A percentile compares a stretch with the other conserved stretches of the same genome.
Evolutionary conservation across 1,140 invertebrate genomes (phyloP).

Genomic region (Megalopta genalis): DNA sequence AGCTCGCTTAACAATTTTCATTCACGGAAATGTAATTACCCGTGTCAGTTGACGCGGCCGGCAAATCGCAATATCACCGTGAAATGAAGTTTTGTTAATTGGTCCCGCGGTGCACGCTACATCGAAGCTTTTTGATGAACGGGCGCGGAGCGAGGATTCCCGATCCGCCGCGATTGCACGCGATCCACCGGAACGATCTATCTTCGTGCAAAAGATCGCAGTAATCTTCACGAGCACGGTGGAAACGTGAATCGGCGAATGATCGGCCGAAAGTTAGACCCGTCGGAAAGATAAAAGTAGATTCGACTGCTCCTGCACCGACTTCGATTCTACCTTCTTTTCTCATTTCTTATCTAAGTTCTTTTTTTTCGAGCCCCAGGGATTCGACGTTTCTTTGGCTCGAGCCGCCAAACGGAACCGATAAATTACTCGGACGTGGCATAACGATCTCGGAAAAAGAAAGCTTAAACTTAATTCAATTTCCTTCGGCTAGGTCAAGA

Average conservation of each 20-base stretch:
- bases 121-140: not conserved
- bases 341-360: not conserved
- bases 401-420: not conserved
- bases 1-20: no score
- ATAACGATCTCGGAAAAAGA: no score
- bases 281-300: not conserved
- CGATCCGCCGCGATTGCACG: no score
- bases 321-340: not conserved
- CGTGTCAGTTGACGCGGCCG: not conserved
- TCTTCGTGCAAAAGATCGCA: not conserved
- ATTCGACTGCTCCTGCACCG: not conserved
- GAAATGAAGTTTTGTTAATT: not conserved
- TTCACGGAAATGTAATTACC: no score
- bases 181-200: no score
- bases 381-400: not conserved
- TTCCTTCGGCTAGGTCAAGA: not conserved
- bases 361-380: not conserved
- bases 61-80: not conserved
- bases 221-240: not conserved
- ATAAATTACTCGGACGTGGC: conserved; percentile 9
- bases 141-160: no score
- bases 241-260: not conserved
- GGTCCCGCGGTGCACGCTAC: not conserved
- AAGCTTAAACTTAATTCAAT: not conserved
- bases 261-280: not conserved